These are phyloP conservation scores for Ondatra zibethicus DNA, from an alignment of 2,113 vertebrate genomes.

Conservation along the genomic window DNA sequence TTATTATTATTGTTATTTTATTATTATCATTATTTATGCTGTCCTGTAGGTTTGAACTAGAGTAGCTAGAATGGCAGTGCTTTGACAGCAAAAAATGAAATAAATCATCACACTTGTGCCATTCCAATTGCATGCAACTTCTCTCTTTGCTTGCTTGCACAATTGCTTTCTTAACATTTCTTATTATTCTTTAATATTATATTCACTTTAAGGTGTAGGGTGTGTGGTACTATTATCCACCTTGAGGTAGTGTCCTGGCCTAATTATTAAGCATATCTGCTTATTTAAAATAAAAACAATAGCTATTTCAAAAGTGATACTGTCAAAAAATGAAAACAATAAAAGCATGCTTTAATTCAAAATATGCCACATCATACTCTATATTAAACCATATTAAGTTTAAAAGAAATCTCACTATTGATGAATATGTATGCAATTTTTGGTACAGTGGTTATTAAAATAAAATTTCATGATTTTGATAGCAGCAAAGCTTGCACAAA, in stretches of 20 bases:
- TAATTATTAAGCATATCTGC: conserved; percentile 26
- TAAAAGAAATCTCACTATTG: background rate
- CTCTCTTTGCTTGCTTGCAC: conserved; percentile 46
- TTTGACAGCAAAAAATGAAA: conserved; percentile 46
- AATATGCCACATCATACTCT: background rate
- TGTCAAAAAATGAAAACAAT: conserved; percentile 43
- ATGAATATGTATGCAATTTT: background rate
- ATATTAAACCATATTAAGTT: background rate
- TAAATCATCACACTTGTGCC: background rate
- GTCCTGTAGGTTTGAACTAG: background rate
- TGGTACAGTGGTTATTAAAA: background rate
- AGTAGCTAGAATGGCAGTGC: background rate
- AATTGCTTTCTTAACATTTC: conserved; percentile 37
- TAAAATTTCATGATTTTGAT: conserved; percentile 8
- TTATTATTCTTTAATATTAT: conserved; percentile 61
- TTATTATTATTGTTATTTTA: background rate
- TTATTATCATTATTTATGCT: conserved; percentile 6
- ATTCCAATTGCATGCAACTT: conserved; percentile 45
- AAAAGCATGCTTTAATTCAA: background rate
- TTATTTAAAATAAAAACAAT: conserved; percentile 45
- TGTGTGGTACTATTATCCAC: background rate
- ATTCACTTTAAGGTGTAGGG: background rate
- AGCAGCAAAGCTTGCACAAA: background rate
- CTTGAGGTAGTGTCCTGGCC: conserved; percentile 51
- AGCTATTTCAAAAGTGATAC: conserved; percentile 58